Evolutionary conservation across 2,888 invertebrate species (phyloP).

Genomic region (Epinotia bilunana): DNA sequence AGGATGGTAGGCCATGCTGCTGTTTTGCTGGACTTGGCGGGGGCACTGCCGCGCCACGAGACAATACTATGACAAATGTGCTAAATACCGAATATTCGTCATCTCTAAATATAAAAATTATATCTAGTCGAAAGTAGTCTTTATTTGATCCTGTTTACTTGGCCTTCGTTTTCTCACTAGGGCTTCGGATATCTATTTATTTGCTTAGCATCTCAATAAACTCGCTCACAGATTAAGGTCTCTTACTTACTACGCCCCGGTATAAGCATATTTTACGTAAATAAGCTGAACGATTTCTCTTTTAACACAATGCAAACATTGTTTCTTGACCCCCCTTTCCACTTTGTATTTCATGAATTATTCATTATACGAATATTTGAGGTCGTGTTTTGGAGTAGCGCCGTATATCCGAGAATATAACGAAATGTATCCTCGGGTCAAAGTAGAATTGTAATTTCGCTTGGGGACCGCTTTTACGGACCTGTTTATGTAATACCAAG

Average conservation of each 20-base stretch:
- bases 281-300: constrained; percentile 22
- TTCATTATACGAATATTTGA: constrained; percentile 48
- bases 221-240: neutral
- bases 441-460: constrained; percentile 43
- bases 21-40: no score
- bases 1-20: no score
- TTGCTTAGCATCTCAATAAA: neutral
- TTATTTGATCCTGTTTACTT: no score
- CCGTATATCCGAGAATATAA: constrained; percentile 42
- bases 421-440: constrained; percentile 42
- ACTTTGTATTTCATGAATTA: constrained; percentile 49
- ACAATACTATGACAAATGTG: no score
- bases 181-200: neutral
- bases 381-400: constrained; percentile 44
- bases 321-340: constrained; percentile 45
- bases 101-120: no score
- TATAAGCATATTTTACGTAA: constrained; percentile 11
- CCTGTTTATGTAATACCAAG: constrained; percentile 40
- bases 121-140: no score
- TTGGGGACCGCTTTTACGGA: constrained; percentile 41
- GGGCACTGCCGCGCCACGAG: no score
- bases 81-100: no score
- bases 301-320: constrained; percentile 38
- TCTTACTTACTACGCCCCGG: neutral
- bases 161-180: neutral